phyloP scores from a whole-genome alignment of 2,888 invertebrate genomes.

The Ichneumon xanthorius region DNA sequence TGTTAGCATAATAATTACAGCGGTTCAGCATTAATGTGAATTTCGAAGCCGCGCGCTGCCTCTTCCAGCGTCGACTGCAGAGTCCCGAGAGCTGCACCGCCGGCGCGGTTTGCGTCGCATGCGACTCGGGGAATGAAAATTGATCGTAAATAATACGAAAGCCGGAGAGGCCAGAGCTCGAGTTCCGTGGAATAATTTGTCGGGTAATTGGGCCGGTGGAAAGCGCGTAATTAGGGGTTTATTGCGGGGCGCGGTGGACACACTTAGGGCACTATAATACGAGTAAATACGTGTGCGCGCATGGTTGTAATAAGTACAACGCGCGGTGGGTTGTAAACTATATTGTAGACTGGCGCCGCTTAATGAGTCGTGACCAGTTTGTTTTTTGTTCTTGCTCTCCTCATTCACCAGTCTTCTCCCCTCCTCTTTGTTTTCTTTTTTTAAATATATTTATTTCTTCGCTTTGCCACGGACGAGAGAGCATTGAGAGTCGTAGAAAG shows the following conservation, averaged over 20 bases:
- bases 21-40: not conserved
- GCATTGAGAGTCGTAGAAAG: constrained; percentile 19
- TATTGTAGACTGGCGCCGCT: constrained; percentile 66
- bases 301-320: constrained; percentile 30
- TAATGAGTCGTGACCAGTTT: constrained; percentile 67
- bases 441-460: constrained; percentile 17
- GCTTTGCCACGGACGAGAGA: constrained; percentile 31
- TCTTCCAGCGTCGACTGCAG: not conserved
- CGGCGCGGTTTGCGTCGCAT: not conserved
- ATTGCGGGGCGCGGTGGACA: constrained; percentile 66
- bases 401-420: constrained; percentile 20
- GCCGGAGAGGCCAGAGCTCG: constrained; percentile 40
- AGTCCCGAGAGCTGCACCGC: not conserved
- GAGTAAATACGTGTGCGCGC: constrained; percentile 37
- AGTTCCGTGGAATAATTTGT: constrained; percentile 68
- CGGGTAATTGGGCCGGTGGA: constrained; percentile 66
- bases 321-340: constrained; percentile 56
- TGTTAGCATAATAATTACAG: too few species aligned
- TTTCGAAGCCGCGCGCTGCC: not conserved
- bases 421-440: constrained; percentile 29
- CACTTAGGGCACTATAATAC: constrained; percentile 55
- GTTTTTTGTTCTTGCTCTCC: constrained; percentile 40
- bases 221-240: constrained; percentile 70
- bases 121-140: constrained; percentile 63
- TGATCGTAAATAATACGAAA: constrained; percentile 61